Evolutionary conservation across 2,797 vertebrate species (phyloP), one percentile per base, ranked within the genome.

Genomic region (Sus cebifrons): DNA sequence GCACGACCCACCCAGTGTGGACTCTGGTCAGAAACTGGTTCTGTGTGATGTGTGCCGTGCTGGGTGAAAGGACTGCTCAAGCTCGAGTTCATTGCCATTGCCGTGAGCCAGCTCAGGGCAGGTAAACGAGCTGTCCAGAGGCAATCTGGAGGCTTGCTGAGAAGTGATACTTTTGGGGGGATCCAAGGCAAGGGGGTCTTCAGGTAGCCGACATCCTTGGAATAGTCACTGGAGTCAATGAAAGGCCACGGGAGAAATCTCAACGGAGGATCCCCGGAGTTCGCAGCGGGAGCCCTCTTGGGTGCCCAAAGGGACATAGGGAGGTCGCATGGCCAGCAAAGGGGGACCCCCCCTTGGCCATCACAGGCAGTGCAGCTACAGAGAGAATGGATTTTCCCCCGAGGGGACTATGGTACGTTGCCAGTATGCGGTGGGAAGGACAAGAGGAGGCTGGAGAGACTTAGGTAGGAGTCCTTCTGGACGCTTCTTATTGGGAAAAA

Each of bases 291-390:
- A 44, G 14, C 9, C 14, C 15, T 1, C 25, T 12, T 40, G n/a
- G 7, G 20, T 44, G 29, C 21, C 1, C 10, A 29, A 29, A 17
- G 2, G 5, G 65, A 9, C 0, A 9, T 10, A 49, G 44, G 44
- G 9, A 49, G 9, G 44, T 4, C 0, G 4, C 3, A 0, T 0
- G 25, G 14, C 11, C 17, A 5, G 64, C 7, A 1, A 23, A 13
- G 25, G 8, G 3, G 49, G 6, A 13, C 16, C 1, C 3, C 6
- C 3, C 18, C 17, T 44, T 71, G 9, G 20, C 52, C 17, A 23
- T 2, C 13, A 2, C 8, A 15, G 54, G 29, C n/a, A 64, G 4
- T 7, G 32, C 5, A 5, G 54, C 77, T 36, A 23, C 27, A 14
- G 0, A n/a, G 0, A 74, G 79, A 40, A 40, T 3, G 23, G 5